Evolutionary conservation across 1,140 invertebrate species (phyloP).

Genomic region (Hermatobates lingyangjiaoensis): DNA sequence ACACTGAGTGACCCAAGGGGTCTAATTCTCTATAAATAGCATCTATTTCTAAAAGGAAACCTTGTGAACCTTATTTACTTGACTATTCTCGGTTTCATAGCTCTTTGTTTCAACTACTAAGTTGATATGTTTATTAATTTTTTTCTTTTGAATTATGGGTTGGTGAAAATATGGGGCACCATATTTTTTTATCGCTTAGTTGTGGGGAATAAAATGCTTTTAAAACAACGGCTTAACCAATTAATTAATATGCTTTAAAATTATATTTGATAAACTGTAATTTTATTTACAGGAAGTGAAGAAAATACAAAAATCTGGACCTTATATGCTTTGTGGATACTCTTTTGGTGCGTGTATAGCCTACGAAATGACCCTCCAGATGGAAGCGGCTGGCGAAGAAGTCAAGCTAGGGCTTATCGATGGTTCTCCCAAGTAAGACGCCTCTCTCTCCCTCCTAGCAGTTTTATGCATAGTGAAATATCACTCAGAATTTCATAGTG

Average conservation of each 20-base stretch:
- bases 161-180: no score
- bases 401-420: constrained; percentile 65
- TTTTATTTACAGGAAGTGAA: constrained; percentile 38
- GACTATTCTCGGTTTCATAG: no score
- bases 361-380: constrained; percentile 75
- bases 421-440: constrained; percentile 77
- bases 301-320: constrained; percentile 54
- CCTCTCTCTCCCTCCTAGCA: no score
- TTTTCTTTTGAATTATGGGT: neutral
- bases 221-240: neutral
- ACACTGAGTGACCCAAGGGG: no score
- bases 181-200: neutral
- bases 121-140: no score
- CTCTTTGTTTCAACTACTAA: no score
- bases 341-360: constrained; percentile 84
- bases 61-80: no score
- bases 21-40: no score
- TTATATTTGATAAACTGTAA: neutral
- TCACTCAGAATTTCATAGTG: no score
- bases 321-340: constrained; percentile 77
- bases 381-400: constrained; percentile 46
- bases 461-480: no score
- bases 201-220: neutral
- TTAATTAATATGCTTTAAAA: neutral
- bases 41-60: no score